A percentile compares a stretch with the other conserved stretches of the same genome.
Evolutionary conservation across 2,797 vertebrate species (phyloP).

Genomic region (Cuniculus paca): DNA sequence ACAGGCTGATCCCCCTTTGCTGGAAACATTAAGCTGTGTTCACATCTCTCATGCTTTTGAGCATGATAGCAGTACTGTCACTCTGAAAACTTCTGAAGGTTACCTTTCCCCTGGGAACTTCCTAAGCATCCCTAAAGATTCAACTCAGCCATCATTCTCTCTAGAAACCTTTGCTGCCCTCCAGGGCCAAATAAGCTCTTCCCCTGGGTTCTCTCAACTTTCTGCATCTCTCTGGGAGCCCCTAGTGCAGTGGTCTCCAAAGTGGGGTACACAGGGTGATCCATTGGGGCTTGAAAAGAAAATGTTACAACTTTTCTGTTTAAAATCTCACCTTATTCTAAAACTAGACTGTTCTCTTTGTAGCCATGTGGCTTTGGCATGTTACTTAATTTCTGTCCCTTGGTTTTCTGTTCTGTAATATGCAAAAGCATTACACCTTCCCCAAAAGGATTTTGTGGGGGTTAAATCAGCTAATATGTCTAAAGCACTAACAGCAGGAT

Average conservation of each 20-base stretch:
- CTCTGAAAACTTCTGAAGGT: background rate
- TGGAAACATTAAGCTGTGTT: background rate
- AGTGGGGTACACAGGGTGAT: background rate
- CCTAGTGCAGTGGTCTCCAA: background rate
- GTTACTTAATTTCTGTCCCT: background rate
- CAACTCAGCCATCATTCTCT: background rate
- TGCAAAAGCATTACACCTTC: background rate
- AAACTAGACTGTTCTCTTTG: background rate
- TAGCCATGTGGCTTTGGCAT: background rate
- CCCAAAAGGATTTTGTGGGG: background rate
- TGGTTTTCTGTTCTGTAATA: conserved; percentile 26
- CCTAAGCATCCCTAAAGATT: background rate
- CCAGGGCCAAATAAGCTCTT: background rate
- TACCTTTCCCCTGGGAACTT: background rate
- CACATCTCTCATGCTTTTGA: background rate
- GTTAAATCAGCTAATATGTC: conserved; percentile 14
- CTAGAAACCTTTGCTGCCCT: background rate
- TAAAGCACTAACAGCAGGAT: background rate
- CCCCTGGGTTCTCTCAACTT: background rate
- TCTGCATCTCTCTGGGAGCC: background rate
- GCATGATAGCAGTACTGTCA: background rate
- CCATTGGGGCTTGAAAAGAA: background rate
- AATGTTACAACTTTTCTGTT: background rate
- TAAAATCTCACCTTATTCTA: background rate
- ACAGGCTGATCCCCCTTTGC: background rate